Percentiles rank a stretch among this genome's conserved stretches.
These are phyloP conservation scores for Diabrotica balteata DNA, from an alignment of 2,888 invertebrate species.

Conservation along the genomic window DNA sequence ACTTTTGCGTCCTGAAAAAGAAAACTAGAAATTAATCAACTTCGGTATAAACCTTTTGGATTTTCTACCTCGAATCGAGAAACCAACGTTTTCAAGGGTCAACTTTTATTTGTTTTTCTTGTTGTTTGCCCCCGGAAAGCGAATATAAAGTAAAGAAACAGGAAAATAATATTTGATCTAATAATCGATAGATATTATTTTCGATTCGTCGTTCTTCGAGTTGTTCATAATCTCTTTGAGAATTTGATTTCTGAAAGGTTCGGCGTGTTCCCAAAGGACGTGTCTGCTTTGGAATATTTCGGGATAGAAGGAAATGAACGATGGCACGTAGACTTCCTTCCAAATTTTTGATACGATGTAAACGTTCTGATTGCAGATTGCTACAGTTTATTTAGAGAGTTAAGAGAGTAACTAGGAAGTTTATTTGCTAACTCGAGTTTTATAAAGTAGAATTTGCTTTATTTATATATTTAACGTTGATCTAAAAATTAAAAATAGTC, in stretches of 20 bases:
- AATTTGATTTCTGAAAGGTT: constrained; percentile 25
- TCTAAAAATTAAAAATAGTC: too few species aligned
- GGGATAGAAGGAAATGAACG: neutral
- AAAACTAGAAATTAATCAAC: too few species aligned
- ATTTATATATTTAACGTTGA: too few species aligned
- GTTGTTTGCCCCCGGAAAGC: constrained; percentile 9
- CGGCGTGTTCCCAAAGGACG: constrained; percentile 19
- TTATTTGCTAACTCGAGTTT: too few species aligned
- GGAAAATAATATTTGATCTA: constrained; percentile 29
- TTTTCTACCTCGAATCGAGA: neutral
- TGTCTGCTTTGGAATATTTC: constrained; percentile 17
- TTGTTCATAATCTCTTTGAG: constrained; percentile 25
- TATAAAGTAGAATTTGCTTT: too few species aligned
- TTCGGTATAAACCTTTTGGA: too few species aligned
- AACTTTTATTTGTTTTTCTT: constrained; percentile 20
- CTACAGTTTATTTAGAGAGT: too few species aligned
- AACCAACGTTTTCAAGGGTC: constrained; percentile 1
- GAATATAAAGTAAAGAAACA: constrained; percentile 26
- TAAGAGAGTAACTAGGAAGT: too few species aligned
- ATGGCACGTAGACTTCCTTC: neutral
- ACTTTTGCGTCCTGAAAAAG: too few species aligned
- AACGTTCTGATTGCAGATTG: too few species aligned
- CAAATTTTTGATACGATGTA: too few species aligned
- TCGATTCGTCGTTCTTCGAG: constrained; percentile 15
- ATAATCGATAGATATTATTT: constrained; percentile 28